Percentiles rank a stretch among this genome's conserved stretches.
Evolutionary conservation across 2,888 invertebrate genomes (phyloP).

Genomic region (Scotopteryx bipunctaria): DNA sequence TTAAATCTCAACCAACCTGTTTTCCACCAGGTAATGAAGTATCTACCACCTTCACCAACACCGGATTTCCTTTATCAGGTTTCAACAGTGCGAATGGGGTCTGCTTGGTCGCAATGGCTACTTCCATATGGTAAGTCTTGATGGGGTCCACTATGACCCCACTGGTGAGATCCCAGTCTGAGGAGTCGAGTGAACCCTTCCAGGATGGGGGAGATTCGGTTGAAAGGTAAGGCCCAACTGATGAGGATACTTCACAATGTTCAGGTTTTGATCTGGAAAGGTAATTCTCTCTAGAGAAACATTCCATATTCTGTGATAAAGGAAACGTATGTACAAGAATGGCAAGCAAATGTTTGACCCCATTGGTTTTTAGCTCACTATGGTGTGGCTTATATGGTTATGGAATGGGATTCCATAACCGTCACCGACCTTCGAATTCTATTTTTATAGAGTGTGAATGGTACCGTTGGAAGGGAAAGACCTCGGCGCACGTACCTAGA

Average conservation of each 20-base stretch:
- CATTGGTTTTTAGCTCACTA: too few species aligned
- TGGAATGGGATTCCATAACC: too few species aligned
- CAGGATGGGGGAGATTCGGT: slow-evolving; percentile 39
- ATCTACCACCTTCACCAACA: slow-evolving; percentile 86
- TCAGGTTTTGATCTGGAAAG: slow-evolving; percentile 52
- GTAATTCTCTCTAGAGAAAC: too few species aligned
- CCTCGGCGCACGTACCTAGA: too few species aligned
- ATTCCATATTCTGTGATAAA: too few species aligned
- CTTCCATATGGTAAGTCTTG: slow-evolving; percentile 87
- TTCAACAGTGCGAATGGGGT: slow-evolving; percentile 88
- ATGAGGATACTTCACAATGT: slow-evolving; percentile 70
- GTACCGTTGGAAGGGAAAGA: too few species aligned
- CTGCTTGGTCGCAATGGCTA: slow-evolving; percentile 85
- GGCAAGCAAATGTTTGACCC: too few species aligned
- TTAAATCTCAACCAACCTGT: slow-evolving; percentile 58
- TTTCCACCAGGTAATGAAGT: slow-evolving; percentile 75
- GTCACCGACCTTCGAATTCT: too few species aligned
- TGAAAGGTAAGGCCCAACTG: slow-evolving; percentile 61
- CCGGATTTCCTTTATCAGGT: slow-evolving; percentile 86
- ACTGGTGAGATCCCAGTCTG: slow-evolving; percentile 49
- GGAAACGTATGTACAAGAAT: too few species aligned
- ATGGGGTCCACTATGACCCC: slow-evolving; percentile 88
- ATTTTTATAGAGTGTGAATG: too few species aligned
- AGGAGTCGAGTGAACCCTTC: slow-evolving; percentile 40
- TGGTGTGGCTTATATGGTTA: too few species aligned